Evolutionary conservation across 2,888 invertebrate species (phyloP).

Genomic region (Agelastica alni): DNA sequence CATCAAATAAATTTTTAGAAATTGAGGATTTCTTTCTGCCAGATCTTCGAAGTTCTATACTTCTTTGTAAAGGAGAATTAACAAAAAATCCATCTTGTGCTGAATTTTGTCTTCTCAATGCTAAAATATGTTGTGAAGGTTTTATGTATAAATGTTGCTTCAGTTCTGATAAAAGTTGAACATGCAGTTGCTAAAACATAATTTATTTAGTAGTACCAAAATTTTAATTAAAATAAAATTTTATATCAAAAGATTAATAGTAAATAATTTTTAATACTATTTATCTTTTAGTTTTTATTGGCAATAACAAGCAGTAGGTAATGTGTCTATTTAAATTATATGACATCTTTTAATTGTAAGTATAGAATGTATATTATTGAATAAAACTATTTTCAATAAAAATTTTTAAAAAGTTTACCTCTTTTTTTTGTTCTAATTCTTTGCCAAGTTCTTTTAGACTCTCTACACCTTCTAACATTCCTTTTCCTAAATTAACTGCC

Average conservation of each 20-base stretch:
- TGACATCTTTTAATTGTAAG: no score
- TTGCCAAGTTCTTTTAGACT: slow-evolving; percentile 79
- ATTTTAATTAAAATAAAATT: background rate
- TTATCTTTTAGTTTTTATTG: background rate
- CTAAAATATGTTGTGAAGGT: slow-evolving; percentile 53
- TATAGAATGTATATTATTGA: background rate
- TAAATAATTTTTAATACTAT: background rate
- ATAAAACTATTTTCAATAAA: background rate
- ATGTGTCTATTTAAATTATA: no score
- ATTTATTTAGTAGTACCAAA: slow-evolving; percentile 16
- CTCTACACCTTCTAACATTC: slow-evolving; percentile 78
- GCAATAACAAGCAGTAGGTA: no score
- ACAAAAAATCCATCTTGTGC: slow-evolving; percentile 58
- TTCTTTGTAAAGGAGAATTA: slow-evolving; percentile 63
- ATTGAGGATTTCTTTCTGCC: slow-evolving; percentile 61
- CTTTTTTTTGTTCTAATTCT: slow-evolving; percentile 72
- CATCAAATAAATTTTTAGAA: slow-evolving; percentile 62
- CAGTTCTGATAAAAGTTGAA: slow-evolving; percentile 71
- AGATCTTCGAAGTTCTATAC: slow-evolving; percentile 62
- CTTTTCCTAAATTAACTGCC: slow-evolving; percentile 70
- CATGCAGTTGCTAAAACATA: slow-evolving; percentile 65
- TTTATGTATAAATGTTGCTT: slow-evolving; percentile 69
- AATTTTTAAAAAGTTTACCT: slow-evolving; percentile 52
- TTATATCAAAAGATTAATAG: background rate
- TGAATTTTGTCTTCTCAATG: slow-evolving; percentile 66